Base-by-base conservation (phyloP, 1,140 invertebrate species). In the Rhynchophorus ferrugineus region DNA sequence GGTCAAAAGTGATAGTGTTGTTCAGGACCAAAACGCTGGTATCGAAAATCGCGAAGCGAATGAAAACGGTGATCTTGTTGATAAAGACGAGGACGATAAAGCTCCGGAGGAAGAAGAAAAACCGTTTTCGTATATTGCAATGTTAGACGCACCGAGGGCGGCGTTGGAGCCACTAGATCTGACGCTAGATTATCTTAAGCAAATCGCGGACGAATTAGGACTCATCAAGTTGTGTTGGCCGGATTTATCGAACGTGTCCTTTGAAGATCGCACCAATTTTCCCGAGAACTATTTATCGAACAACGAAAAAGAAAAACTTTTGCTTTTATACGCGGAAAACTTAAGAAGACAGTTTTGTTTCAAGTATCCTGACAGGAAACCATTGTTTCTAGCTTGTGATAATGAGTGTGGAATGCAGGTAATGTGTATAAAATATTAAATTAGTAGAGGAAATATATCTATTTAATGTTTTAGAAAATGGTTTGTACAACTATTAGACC, bases 251-350 rank as follows among this genome's bases (percentile, higher is more conserved):
- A 69, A 75, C 49, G 66, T 73, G 0, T 65, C 73, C 16, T 78
- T 79, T 57, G 71, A 76, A 58, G 71, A 71, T 18, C 62, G 74
- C 16, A 71, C 66, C 3, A 71, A 77, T 58, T 81, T 84, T 65
- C 85, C 89, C 0, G 68, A 75, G 34, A 80, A 76, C 36, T 92
- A 91, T 66, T 80, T 78, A 49, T 80, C 75, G 34, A 82, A 89
- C 60, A 82, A 72, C 6, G 72, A 79, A 14, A 90, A 91, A 65
- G 91, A 95, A 67, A 83, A 83, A 42, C 62, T 89, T 3, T 64
- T 91, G 3, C 61, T 89, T 6, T 77, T 83, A 35, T 83, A 87
- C 59, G 82, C 84, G 0, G 84, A 89, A 68, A 93, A 92, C 68
- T 94, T 93, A 67, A 76, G 89, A 37, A 76, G 78, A 54, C 90